Percentiles rank a stretch among this genome's conserved stretches.
phyloP scores from a whole-genome alignment of 2,797 vertebrate species.

The Scleropages formosus region DNA sequence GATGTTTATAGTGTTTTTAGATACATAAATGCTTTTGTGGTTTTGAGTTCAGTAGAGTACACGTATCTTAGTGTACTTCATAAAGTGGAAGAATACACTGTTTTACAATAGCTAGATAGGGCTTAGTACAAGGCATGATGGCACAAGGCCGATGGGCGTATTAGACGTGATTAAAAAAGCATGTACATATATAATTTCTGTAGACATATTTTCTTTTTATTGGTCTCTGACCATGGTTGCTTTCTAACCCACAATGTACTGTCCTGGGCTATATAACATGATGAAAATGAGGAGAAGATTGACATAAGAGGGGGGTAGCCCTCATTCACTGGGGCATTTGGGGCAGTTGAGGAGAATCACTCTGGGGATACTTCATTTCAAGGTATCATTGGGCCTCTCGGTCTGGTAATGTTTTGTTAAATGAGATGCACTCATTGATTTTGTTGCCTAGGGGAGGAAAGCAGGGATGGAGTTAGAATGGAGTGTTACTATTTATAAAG shows the following conservation, averaged over 20 bases:
- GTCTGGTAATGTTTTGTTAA: background rate
- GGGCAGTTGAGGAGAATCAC: too few species aligned
- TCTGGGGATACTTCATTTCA: too few species aligned
- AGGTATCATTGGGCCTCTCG: background rate
- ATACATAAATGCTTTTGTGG: slow-evolving; percentile 64
- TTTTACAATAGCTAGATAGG: too few species aligned
- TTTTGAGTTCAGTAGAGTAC: slow-evolving; percentile 41
- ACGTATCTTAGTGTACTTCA: background rate
- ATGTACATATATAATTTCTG: slow-evolving; percentile 53
- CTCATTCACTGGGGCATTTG: too few species aligned
- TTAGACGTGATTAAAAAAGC: slow-evolving; percentile 63
- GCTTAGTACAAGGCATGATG: too few species aligned
- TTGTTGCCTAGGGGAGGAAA: too few species aligned
- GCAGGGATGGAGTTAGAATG: too few species aligned
- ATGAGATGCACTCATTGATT: background rate
- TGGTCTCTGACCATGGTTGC: background rate
- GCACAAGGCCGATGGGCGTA: too few species aligned
- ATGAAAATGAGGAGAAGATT: background rate
- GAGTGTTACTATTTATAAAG: too few species aligned
- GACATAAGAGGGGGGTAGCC: too few species aligned
- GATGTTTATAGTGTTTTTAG: slow-evolving; percentile 45
- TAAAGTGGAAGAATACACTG: too few species aligned
- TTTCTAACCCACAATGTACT: background rate
- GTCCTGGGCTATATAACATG: background rate
- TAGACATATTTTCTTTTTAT: slow-evolving; percentile 41